Evolutionary conservation across 37 sponge, comb jelly and placozoan species (phyloP), one percentile per base, ranked within the genome.

Genomic region (Mnemiopsis leidyi): DNA sequence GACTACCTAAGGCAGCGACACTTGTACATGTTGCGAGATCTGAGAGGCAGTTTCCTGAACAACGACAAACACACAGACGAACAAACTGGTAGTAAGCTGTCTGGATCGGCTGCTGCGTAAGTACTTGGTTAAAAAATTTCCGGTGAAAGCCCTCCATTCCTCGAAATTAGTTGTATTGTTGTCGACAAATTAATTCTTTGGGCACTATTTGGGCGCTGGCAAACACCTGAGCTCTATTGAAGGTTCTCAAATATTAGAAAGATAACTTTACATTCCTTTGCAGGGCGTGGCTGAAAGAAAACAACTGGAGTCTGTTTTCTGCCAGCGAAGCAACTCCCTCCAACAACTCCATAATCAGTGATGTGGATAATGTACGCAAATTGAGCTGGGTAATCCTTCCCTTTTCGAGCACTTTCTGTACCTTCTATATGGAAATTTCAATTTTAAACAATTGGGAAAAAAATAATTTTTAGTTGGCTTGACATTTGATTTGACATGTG

Each of bases 1-100:
- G 82, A 79, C 82, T 79, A 79, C 36, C 82, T 79, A 16, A 23
- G 82, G 34, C 82, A 79, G 82, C 35, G 82, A 28, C 82, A 79
- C 82, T 29, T 79, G 35, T 36, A 29, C 35, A 79, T 79, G 82
- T 33, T 79, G 36, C 23, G 29, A 13, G 82, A 79, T 23, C 21
- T 79, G 82, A 16, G 37, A 36, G 29, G 36, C 5, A 79, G 82
- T 79, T 79, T 29, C 38, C 21, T 79, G 23, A 69, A 21, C 73
- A 69, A 21, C 73, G n/a, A 20, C 73, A 5, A 69, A 25, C 28
- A 69, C 1, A 61, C 68, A 21, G 73, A 69, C 9, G 73, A 20
- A 69, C 73, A 69, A 25, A 69, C 23, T 25, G 73, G n/a, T 25
- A 69, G 21, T 5, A 48, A 48, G 61, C 5, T 18, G 9, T 13